Evolutionary conservation across 2,797 vertebrate genomes (phyloP).

Genomic region (Luscinia luscinia): DNA sequence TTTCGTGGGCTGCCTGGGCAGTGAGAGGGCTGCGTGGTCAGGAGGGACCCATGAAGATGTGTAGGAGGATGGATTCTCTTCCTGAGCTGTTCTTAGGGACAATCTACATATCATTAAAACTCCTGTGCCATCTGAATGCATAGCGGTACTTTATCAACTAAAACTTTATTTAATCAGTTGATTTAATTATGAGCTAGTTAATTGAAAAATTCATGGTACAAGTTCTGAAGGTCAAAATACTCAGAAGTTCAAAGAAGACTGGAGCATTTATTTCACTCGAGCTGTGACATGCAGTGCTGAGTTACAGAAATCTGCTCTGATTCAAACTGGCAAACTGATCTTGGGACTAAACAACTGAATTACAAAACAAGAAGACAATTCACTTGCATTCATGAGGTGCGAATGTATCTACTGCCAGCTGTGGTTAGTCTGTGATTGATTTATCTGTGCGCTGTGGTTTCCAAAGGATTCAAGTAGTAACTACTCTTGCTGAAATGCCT

Average conservation of each 20-base stretch:
- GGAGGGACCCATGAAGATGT: background rate
- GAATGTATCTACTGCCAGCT: background rate
- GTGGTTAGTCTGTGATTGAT: slow-evolving; percentile 39
- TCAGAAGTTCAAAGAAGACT: slow-evolving; percentile 57
- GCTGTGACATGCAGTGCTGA: background rate
- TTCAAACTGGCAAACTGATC: slow-evolving; percentile 59
- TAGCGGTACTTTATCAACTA: slow-evolving; percentile 70
- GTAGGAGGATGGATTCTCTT: background rate
- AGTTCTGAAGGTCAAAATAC: slow-evolving; percentile 74
- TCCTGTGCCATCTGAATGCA: slow-evolving; percentile 60
- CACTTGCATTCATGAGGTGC: slow-evolving; percentile 33
- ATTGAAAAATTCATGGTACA: slow-evolving; percentile 73
- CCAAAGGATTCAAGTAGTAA: slow-evolving; percentile 8
- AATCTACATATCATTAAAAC: slow-evolving; percentile 73
- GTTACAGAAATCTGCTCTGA: slow-evolving; percentile 35
- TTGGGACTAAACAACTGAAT: slow-evolving; percentile 44
- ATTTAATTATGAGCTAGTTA: slow-evolving; percentile 76
- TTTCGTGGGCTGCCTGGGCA: background rate
- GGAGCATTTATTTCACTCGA: slow-evolving; percentile 28
- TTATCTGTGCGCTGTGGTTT: slow-evolving; percentile 8
- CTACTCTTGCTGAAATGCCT: slow-evolving; percentile 5
- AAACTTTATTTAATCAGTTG: slow-evolving; percentile 74
- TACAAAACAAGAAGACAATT: slow-evolving; percentile 55
- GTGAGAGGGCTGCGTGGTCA: background rate
- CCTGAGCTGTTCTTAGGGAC: slow-evolving; percentile 33